Base-by-base conservation (phyloP, 2,797 vertebrate species). In the Atherinosoma microstoma region DNA sequence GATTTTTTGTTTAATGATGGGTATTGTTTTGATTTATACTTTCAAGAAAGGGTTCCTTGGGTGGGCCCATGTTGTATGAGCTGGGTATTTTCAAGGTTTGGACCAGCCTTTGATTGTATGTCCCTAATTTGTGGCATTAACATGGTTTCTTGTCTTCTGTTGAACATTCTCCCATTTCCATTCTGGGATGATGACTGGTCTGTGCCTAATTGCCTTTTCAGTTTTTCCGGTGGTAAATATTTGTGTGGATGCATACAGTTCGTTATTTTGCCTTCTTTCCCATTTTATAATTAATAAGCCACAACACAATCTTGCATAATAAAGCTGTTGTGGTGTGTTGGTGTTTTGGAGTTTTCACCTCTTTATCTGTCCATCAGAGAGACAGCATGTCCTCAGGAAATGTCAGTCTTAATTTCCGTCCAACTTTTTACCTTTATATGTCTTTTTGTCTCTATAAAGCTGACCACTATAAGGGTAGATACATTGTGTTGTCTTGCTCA, bases 401-500 rank as follows among this genome's bases (percentile, higher is more conserved):
- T 29, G 24, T 54, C 12, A 12, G 13, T 3, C 47, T 18, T 87
- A 70, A 53, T 73, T 68, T 57, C 32, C 27, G 54, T 67, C 10
- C 13, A 67, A 45, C 3, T 27, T 32, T 49, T 65, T 35, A 45
- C 8, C 0, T 7, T 4, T 12, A 60, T 58, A n/a, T 18, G 53
- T 61, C 40, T 34, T 36, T n/a, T 57, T 61, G 40, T 42, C 40
- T 38, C 11, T 38, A 3, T 38, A 4, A 36, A 36, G 35, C 27
- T 66, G 20, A 32, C 58, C 64, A 8, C 34, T 66, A 20, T 27
- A 53, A 59, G 35, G 32, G n/a, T 73, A 38, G 53, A 81, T n/a
- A 20, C 13, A 3, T 54, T 67, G 58, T 69, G 30, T 54, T 75
- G 58, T 58, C 71, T 45, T 35, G 45, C 53, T 76, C 58, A 16